Evolutionary conservation across 2,888 invertebrate species (phyloP).

Genomic region (Hypomecis atomaria): DNA sequence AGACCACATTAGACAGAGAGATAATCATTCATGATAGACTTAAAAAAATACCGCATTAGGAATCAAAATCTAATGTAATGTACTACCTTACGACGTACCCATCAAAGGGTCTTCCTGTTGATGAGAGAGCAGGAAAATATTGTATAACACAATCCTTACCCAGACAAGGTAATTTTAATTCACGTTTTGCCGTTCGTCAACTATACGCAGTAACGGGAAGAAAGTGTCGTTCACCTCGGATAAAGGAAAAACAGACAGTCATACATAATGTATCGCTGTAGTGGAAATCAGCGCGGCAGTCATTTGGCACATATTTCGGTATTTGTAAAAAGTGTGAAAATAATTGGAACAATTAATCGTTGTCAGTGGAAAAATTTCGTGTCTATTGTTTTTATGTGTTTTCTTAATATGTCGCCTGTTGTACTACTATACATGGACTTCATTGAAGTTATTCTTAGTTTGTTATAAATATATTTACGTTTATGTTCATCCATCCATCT

Average conservation of each 20-base stretch:
- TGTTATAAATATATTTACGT: no score
- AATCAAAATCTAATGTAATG: background rate
- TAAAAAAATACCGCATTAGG: background rate
- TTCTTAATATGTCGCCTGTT: no score
- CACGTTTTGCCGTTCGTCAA: slow-evolving; percentile 26
- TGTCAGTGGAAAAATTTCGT: no score
- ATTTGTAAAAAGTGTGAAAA: background rate
- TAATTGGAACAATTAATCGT: no score
- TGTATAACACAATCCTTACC: slow-evolving; percentile 41
- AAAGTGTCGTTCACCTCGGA: slow-evolving; percentile 44
- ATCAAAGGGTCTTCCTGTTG: slow-evolving; percentile 10
- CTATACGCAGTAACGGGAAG: slow-evolving; percentile 44
- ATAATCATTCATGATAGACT: no score
- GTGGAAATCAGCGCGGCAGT: background rate
- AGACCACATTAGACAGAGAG: no score
- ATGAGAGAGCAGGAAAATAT: slow-evolving; percentile 14
- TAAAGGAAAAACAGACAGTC: slow-evolving; percentile 45
- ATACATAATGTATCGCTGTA: slow-evolving; percentile 12
- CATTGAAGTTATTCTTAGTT: no score
- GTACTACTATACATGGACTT: no score
- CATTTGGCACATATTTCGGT: slow-evolving; percentile 15
- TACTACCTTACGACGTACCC: background rate
- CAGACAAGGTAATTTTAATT: slow-evolving; percentile 42
- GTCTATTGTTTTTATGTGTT: no score
- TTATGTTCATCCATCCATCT: no score